Percentiles rank a stretch among this genome's conserved stretches.
These are phyloP conservation scores for Conus canariensis DNA, from an alignment of 2,888 invertebrate species.

Conservation along the genomic window DNA sequence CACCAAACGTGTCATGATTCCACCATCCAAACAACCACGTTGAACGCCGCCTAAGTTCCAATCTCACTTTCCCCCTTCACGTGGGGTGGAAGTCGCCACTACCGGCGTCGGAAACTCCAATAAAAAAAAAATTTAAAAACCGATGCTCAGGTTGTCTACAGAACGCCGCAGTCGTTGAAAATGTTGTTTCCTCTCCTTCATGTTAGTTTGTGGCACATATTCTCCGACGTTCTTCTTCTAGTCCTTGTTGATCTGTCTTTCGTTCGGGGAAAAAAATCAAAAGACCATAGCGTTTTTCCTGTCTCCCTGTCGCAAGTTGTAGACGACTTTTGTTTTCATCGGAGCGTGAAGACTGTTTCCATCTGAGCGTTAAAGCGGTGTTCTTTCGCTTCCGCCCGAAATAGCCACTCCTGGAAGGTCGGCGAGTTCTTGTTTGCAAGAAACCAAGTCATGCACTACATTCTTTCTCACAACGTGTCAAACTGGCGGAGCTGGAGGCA, in stretches of 20 bases:
- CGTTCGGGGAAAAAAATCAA: background rate
- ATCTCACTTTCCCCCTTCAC: background rate
- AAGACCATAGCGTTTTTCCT: background rate
- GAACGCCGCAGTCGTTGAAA: no score
- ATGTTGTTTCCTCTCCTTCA: background rate
- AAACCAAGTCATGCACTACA: constrained; percentile 12
- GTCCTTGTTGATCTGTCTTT: background rate
- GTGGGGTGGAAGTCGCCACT: background rate
- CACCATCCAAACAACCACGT: background rate
- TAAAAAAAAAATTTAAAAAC: no score
- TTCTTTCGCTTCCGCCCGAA: background rate
- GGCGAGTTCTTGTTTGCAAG: constrained; percentile 25
- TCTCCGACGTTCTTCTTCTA: background rate
- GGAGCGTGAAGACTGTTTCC: background rate
- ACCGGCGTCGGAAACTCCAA: background rate
- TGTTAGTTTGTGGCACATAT: background rate
- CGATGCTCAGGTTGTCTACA: no score
- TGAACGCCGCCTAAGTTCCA: background rate
- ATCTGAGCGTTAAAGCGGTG: background rate
- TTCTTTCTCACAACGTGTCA: constrained; percentile 16
- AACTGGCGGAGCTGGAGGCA: background rate
- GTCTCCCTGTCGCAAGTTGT: background rate
- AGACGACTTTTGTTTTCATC: constrained; percentile 4
- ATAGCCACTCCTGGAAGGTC: constrained; percentile 18
- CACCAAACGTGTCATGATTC: background rate